These are phyloP conservation scores for Tenthredo scrophulariae DNA, from an alignment of 2,888 invertebrate genomes.

Conservation along the genomic window DNA sequence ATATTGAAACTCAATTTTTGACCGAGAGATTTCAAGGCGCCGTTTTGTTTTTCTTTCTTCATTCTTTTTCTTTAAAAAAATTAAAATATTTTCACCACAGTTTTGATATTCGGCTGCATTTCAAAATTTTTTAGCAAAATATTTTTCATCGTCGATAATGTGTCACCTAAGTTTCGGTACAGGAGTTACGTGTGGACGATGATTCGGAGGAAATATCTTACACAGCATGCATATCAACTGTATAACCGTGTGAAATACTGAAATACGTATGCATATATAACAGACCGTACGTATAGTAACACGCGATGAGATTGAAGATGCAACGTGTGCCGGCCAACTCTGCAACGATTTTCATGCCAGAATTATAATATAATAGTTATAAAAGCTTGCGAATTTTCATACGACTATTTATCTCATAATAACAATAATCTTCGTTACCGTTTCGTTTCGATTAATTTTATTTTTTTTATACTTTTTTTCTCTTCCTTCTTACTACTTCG, in stretches of 20 bases:
- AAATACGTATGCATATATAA: not conserved
- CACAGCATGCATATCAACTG: not conserved
- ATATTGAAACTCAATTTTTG: not conserved
- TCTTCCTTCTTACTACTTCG: not conserved
- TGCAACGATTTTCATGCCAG: conserved; percentile 27
- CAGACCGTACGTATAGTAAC: not conserved
- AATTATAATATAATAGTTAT: conserved; percentile 44
- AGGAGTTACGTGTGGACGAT: not conserved
- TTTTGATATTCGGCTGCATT: not conserved
- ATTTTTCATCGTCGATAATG: not conserved
- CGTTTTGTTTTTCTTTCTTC: not conserved
- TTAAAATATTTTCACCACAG: not conserved
- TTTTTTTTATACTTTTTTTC: not conserved
- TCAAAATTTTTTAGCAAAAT: not conserved
- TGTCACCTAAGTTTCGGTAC: not conserved
- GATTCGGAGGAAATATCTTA: not conserved
- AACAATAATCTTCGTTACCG: not conserved
- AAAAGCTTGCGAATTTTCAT: conserved; percentile 29
- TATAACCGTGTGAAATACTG: conserved; percentile 9
- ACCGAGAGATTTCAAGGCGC: not conserved
- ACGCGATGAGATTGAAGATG: conserved; percentile 14
- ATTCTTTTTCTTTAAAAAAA: not conserved
- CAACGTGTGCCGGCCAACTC: conserved; percentile 42
- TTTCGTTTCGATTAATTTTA: not conserved
- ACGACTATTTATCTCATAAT: not conserved